These are phyloP conservation scores for Lymantria dispar DNA, from an alignment of 2,888 invertebrate species.

Conservation along the genomic window DNA sequence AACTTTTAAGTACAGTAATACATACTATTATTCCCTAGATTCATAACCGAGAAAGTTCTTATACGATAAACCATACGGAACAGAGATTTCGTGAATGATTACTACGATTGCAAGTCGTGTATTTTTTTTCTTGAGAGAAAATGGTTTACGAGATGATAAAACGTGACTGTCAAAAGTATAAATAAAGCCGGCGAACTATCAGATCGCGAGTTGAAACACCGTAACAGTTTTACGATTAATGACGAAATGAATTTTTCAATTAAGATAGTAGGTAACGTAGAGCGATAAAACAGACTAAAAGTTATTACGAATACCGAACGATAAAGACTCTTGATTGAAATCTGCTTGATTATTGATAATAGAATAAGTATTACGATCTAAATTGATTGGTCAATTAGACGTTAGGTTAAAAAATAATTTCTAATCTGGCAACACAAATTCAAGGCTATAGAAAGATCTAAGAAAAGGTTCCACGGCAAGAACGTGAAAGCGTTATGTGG, in stretches of 20 bases:
- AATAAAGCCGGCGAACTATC: constrained; percentile 1
- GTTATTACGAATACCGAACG: constrained; percentile 18
- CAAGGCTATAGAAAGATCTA: neutral
- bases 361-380: constrained; percentile 8
- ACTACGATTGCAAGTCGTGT: constrained; percentile 26
- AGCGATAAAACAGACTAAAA: constrained; percentile 18
- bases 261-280: constrained; percentile 13
- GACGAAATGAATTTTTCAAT: constrained; percentile 20
- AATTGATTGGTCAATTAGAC: constrained; percentile 17
- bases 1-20: constrained; percentile 12
- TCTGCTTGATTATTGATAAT: constrained; percentile 26
- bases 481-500: no score
- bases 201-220: neutral
- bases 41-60: constrained; percentile 16
- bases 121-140: constrained; percentile 27
- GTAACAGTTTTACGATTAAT: neutral
- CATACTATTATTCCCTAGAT: constrained; percentile 9
- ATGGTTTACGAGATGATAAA: constrained; percentile 31
- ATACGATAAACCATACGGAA: constrained; percentile 21
- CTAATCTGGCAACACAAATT: neutral
- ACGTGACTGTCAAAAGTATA: constrained; percentile 31
- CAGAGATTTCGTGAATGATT: constrained; percentile 30
- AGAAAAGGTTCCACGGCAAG: no score
- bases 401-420: neutral
- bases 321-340: constrained; percentile 24